A percentile compares a stretch with the other conserved stretches of the same genome.
Evolutionary conservation across 2,888 invertebrate species (phyloP).

Genomic region (Xylocampa areola): DNA sequence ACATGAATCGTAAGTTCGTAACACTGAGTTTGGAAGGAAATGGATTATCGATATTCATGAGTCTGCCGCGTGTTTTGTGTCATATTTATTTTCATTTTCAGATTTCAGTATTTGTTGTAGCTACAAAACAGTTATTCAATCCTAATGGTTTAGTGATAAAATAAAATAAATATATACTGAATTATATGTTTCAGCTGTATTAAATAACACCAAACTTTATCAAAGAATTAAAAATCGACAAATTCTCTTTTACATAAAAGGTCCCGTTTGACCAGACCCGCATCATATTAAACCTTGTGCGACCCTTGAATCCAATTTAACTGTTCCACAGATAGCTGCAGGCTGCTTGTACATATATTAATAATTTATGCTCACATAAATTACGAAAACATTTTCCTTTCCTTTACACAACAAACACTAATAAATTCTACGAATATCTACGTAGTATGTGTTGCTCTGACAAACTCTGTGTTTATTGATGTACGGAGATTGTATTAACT

Average conservation of each 20-base stretch:
- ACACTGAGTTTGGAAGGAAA: slow-evolving; percentile 25
- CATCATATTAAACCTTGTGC: slow-evolving; percentile 77
- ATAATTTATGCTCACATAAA: slow-evolving; percentile 81
- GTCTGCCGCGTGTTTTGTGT: slow-evolving; percentile 3
- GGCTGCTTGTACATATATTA: slow-evolving; percentile 66
- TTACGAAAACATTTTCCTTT: slow-evolving; percentile 75
- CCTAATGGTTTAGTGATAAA: too few species aligned
- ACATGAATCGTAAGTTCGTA: slow-evolving; percentile 31
- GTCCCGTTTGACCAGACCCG: slow-evolving; percentile 72
- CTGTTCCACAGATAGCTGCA: slow-evolving; percentile 75
- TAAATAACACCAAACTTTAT: slow-evolving; percentile 55
- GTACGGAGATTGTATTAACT: slow-evolving; percentile 7
- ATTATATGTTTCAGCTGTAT: slow-evolving; percentile 11
- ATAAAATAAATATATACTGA: too few species aligned
- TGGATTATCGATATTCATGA: slow-evolving; percentile 37
- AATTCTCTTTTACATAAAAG: slow-evolving; percentile 70
- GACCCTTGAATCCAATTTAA: slow-evolving; percentile 83
- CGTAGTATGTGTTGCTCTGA: slow-evolving; percentile 29
- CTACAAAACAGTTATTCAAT: too few species aligned
- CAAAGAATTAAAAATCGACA: slow-evolving; percentile 69
- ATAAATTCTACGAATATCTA: slow-evolving; percentile 59
- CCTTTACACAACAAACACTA: slow-evolving; percentile 69
- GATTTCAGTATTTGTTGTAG: slow-evolving; percentile 15
- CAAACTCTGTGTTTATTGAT: slow-evolving; percentile 21
- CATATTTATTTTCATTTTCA: slow-evolving; percentile 15